Evolutionary conservation across 2,888 invertebrate genomes (phyloP).

Genomic region (Asteroscopus sphinx): DNA sequence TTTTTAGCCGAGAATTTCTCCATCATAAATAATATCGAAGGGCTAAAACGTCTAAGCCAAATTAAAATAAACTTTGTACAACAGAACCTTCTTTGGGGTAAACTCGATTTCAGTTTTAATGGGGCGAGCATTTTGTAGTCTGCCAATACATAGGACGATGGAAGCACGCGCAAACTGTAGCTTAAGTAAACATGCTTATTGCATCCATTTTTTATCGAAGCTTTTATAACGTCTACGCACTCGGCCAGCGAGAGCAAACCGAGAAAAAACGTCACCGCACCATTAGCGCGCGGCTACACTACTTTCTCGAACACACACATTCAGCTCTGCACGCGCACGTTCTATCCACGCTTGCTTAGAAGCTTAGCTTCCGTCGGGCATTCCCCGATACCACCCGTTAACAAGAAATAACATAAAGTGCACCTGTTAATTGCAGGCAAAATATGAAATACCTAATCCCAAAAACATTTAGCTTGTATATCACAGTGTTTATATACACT

Average conservation of each 20-base stretch:
- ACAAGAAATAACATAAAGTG: slow-evolving; percentile 7
- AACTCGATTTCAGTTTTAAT: slow-evolving; percentile 23
- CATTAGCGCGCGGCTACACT: too few relatives aligned
- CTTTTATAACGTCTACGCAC: too few relatives aligned
- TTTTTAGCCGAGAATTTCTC: slow-evolving; percentile 21
- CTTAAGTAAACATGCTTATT: slow-evolving; percentile 23
- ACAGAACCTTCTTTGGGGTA: slow-evolving; percentile 19
- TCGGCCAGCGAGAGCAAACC: too few relatives aligned
- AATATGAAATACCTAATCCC: background rate
- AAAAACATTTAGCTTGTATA: slow-evolving; percentile 10
- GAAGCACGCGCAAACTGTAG: slow-evolving; percentile 19
- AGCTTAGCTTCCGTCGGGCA: too few relatives aligned
- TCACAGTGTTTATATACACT: slow-evolving; percentile 22
- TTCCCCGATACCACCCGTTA: too few relatives aligned
- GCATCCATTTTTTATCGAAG: slow-evolving; percentile 3
- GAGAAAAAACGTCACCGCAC: too few relatives aligned
- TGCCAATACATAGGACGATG: slow-evolving; percentile 6
- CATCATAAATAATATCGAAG: slow-evolving; percentile 29
- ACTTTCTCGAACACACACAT: too few relatives aligned
- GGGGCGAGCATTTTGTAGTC: slow-evolving; percentile 22
- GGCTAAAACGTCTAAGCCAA: slow-evolving; percentile 12
- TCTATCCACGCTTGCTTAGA: too few relatives aligned
- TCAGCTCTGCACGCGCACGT: too few relatives aligned
- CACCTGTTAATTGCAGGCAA: slow-evolving; percentile 6
- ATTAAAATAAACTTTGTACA: slow-evolving; percentile 31